phyloP scores from a whole-genome alignment of 1,140 invertebrate genomes.

The Scaptomyza montana region DNA sequence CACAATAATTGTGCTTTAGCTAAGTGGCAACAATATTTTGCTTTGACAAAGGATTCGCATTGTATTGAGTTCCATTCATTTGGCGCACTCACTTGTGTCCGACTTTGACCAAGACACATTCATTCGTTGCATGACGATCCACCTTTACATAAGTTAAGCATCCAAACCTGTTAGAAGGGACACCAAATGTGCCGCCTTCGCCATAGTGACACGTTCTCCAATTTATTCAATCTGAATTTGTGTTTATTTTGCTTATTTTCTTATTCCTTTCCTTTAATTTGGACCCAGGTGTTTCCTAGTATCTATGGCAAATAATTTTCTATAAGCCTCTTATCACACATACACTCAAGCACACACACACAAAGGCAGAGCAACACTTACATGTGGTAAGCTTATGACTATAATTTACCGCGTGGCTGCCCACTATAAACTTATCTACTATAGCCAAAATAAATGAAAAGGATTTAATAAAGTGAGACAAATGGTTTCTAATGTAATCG shows the following conservation, averaged over 20 bases:
- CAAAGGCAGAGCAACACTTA: background rate
- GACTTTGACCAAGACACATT: background rate
- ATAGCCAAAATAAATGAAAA: background rate
- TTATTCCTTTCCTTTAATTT: background rate
- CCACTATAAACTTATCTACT: background rate
- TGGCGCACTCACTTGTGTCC: background rate
- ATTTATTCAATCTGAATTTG: constrained; percentile 9
- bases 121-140: background rate
- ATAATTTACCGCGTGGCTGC: background rate
- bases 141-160: constrained; percentile 14
- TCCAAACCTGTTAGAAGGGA: constrained; percentile 3
- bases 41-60: too few species aligned
- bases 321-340: background rate
- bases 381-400: background rate
- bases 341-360: background rate
- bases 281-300: constrained; percentile 37
- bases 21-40: too few species aligned
- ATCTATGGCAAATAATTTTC: constrained; percentile 37
- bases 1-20: too few species aligned
- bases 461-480: too few species aligned
- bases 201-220: background rate
- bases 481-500: too few species aligned
- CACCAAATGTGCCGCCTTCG: background rate
- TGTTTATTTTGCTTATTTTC: background rate
- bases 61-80: too few species aligned